These are phyloP conservation scores for Popillia japonica DNA, from an alignment of 1,140 invertebrate genomes.

Conservation along the genomic window DNA sequence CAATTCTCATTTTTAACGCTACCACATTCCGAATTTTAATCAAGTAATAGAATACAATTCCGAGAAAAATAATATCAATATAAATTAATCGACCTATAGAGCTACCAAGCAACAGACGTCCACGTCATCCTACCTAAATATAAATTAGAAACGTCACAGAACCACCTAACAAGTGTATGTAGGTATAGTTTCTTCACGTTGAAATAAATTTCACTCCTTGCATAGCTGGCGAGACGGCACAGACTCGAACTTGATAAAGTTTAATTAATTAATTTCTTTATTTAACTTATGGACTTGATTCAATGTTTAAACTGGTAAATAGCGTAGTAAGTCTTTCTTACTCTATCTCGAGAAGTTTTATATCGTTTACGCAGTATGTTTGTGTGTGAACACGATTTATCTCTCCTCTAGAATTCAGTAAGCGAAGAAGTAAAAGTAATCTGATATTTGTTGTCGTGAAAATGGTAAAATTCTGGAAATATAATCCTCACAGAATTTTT, in stretches of 20 bases:
- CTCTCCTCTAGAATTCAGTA: no score
- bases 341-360: no score
- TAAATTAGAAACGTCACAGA: no score
- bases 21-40: background rate
- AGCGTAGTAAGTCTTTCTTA: background rate
- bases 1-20: no score
- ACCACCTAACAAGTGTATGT: background rate
- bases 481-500: background rate
- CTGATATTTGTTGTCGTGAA: background rate
- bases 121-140: background rate
- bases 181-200: background rate
- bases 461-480: background rate
- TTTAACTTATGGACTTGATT: background rate
- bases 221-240: background rate
- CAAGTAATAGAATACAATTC: background rate
- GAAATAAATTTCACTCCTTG: background rate
- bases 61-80: background rate
- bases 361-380: no score
- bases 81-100: background rate
- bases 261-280: constrained; percentile 20
- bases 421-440: background rate
- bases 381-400: no score
- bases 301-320: background rate
- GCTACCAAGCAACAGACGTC: background rate
- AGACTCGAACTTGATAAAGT: background rate